These are phyloP conservation scores for Chelonus insularis DNA, from an alignment of 1,140 invertebrate genomes.

Conservation along the genomic window DNA sequence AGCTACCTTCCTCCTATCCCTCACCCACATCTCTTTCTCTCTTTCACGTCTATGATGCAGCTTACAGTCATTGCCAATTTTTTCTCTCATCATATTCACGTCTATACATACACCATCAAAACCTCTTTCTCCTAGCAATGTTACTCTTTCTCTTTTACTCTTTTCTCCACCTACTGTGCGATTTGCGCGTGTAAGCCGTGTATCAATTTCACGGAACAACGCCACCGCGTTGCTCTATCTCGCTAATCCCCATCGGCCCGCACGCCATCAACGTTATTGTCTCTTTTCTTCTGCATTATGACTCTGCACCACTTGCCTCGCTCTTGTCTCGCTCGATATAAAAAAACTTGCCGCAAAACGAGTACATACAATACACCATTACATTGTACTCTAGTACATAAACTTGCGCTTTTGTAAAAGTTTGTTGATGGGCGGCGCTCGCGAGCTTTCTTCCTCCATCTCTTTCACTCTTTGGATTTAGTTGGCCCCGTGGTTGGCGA, in stretches of 20 bases:
- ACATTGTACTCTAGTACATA: too few relatives aligned
- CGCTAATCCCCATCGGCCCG: constrained; percentile 21
- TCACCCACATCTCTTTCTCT: not conserved
- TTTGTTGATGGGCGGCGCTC: not conserved
- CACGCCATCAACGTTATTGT: constrained; percentile 39
- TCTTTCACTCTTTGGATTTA: constrained; percentile 11
- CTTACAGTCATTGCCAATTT: constrained; percentile 12
- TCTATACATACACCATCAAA: not conserved
- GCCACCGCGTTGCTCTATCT: constrained; percentile 32
- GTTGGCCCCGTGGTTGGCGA: constrained; percentile 5
- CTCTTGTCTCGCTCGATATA: constrained; percentile 17
- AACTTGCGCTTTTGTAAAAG: not conserved
- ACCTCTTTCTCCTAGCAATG: constrained; percentile 3
- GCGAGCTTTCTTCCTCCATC: not conserved
- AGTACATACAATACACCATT: too few relatives aligned
- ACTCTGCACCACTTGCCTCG: not conserved
- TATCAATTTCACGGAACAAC: constrained; percentile 59
- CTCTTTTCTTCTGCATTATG: constrained; percentile 43
- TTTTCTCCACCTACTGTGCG: not conserved
- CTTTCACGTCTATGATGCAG: not conserved
- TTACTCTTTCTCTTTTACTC: constrained; percentile 6
- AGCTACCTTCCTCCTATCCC: constrained; percentile 1
- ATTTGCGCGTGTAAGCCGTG: constrained; percentile 34
- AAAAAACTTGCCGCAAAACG: constrained; percentile 5
- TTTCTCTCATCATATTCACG: constrained; percentile 8